phyloP scores from a whole-genome alignment of 2,113 vertebrate genomes.

The Odontesthes bonariensis region DNA sequence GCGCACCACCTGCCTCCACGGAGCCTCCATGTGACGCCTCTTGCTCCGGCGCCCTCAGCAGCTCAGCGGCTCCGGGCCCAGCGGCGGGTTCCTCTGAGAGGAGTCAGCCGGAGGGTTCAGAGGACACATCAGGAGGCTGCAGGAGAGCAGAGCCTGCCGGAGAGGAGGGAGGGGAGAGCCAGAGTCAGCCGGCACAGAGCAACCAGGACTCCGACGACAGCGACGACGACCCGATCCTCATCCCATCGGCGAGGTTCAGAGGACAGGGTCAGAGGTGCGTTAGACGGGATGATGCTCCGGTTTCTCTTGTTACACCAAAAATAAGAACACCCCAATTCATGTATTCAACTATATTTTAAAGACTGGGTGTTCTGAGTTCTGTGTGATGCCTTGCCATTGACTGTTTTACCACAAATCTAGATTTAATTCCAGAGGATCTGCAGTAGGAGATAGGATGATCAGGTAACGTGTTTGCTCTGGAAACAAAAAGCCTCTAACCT shows the following conservation, averaged over 20 bases:
- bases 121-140: slow-evolving; percentile 69
- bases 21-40: slow-evolving; percentile 56
- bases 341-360: background rate
- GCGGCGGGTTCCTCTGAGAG: slow-evolving; percentile 39
- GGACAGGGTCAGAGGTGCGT: slow-evolving; percentile 93
- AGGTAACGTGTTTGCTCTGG: slow-evolving; percentile 89
- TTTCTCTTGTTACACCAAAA: background rate
- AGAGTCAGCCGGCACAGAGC: slow-evolving; percentile 79
- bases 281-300: background rate
- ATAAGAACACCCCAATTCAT: background rate
- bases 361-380: slow-evolving; percentile 18
- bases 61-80: background rate
- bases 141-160: slow-evolving; percentile 68
- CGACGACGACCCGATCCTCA: slow-evolving; percentile 94
- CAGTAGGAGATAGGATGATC: slow-evolving; percentile 99
- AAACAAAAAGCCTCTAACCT: slow-evolving; percentile 64
- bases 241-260: slow-evolving; percentile 90
- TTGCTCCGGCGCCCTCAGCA: slow-evolving; percentile 44
- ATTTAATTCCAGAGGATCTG: slow-evolving; percentile 98
- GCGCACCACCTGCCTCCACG: background rate
- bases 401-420: slow-evolving; percentile 84
- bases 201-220: slow-evolving; percentile 95
- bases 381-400: slow-evolving; percentile 81
- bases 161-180: slow-evolving; percentile 63
- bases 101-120: slow-evolving; percentile 52